Evolutionary conservation across 1,140 invertebrate species (phyloP).

Genomic region (Drosophila watanabei): DNA sequence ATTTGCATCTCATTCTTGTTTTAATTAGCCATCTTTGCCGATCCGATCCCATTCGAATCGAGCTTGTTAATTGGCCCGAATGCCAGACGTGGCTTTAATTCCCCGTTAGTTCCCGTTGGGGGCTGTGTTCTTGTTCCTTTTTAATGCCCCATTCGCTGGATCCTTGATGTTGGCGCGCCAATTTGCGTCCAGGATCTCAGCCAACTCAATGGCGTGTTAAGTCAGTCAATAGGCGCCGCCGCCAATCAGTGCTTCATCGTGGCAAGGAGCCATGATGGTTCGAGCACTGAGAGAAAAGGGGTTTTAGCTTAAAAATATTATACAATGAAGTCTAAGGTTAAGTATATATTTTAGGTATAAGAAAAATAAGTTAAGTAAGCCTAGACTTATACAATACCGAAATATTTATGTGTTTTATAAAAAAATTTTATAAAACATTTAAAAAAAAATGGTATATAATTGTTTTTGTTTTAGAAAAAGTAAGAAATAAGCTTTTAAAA

Average conservation of each 20-base stretch:
- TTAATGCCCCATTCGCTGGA: conserved; percentile 38
- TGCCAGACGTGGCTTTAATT: conserved; percentile 61
- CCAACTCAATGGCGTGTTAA: conserved; percentile 81
- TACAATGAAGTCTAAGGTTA: no score
- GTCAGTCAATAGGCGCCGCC: conserved; percentile 83
- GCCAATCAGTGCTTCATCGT: conserved; percentile 80
- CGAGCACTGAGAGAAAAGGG: not conserved
- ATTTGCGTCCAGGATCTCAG: conserved; percentile 62
- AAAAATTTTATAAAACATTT: no score
- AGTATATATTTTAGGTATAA: no score
- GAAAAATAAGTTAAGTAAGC: no score
- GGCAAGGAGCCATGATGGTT: conserved; percentile 24
- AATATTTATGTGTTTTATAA: no score
- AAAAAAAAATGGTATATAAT: no score
- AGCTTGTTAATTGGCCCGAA: conserved; percentile 71
- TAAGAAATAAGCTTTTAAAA: no score
- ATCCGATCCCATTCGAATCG: conserved; percentile 33
- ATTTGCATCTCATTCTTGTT: conserved; percentile 38
- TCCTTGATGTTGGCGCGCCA: conserved; percentile 55
- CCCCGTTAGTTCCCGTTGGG: conserved; percentile 26
- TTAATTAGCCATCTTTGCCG: conserved; percentile 67
- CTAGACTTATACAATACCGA: no score
- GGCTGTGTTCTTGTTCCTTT: conserved; percentile 44
- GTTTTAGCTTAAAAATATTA: not conserved
- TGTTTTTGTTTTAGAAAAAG: no score